Conservation (phyloP, 92 coral and sea anemone species). For the Diadumene lineata region DNA sequence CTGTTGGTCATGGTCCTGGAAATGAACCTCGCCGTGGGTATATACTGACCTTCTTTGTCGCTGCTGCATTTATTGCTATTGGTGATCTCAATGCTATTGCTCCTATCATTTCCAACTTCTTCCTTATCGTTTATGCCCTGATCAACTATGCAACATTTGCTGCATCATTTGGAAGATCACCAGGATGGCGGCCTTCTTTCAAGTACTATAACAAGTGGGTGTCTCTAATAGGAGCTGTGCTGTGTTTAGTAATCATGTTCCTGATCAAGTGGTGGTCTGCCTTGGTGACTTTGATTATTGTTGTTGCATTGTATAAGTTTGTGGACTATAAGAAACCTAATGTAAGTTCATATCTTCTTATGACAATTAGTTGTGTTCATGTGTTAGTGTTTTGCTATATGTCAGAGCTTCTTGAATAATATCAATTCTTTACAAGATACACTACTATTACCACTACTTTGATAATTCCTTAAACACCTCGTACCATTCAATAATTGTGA, state of each 20-base stretch:
- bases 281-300: slow-evolving; percentile 75
- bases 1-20: slow-evolving; percentile 82
- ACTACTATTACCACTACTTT: no score
- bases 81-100: slow-evolving; percentile 94
- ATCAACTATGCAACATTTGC: slow-evolving; percentile 94
- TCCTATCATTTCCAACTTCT: slow-evolving; percentile 88
- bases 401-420: no score
- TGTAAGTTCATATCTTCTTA: slow-evolving; percentile 45
- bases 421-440: no score
- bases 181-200: slow-evolving; percentile 95
- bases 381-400: no score
- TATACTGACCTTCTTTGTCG: slow-evolving; percentile 75
- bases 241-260: slow-evolving; percentile 96
- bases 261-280: slow-evolving; percentile 99
- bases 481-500: no score
- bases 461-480: no score
- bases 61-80: slow-evolving; percentile 78
- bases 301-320: slow-evolving; percentile 78
- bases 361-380: no score
- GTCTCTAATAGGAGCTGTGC: slow-evolving; percentile 83
- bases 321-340: slow-evolving; percentile 87
- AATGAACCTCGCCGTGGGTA: slow-evolving; percentile 95
- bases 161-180: slow-evolving; percentile 92
- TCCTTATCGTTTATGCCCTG: slow-evolving; percentile 90
- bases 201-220: slow-evolving; percentile 90